A percentile compares a stretch with the other conserved stretches of the same genome.
phyloP scores from a whole-genome alignment of 2,888 invertebrate species.

The Eupithecia subfuscata region DNA sequence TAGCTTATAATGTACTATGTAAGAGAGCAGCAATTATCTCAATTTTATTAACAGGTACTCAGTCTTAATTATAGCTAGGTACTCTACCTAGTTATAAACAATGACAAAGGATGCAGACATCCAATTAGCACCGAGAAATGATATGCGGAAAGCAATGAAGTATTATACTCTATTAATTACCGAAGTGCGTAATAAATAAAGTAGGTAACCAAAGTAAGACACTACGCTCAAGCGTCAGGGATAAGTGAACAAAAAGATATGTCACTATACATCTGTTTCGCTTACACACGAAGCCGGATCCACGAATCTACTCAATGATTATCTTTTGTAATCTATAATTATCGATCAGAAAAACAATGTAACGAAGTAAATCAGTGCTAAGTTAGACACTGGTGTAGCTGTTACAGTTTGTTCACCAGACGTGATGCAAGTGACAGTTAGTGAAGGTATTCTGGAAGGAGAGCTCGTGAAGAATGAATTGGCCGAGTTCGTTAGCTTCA shows the following conservation, averaged over 20 bases:
- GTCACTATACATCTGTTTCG: not conserved
- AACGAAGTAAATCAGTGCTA: not conserved
- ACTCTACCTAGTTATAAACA: too few relatives aligned
- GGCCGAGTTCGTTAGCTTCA: constrained; percentile 64
- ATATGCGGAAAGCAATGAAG: too few relatives aligned
- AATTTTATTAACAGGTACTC: too few relatives aligned
- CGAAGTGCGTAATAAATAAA: too few relatives aligned
- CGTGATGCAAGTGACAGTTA: constrained; percentile 53
- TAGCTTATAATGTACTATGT: too few relatives aligned
- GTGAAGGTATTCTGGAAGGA: constrained; percentile 62
- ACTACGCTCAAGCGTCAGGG: not conserved
- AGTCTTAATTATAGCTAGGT: too few relatives aligned
- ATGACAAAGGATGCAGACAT: too few relatives aligned
- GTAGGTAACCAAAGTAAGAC: too few relatives aligned
- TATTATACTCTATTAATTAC: too few relatives aligned
- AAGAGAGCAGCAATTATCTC: too few relatives aligned
- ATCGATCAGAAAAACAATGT: not conserved
- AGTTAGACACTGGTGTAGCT: not conserved
- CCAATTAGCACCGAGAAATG: too few relatives aligned
- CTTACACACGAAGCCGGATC: not conserved
- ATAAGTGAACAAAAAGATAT: not conserved
- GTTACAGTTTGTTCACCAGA: not conserved
- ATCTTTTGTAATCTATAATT: not conserved
- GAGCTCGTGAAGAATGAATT: constrained; percentile 54
- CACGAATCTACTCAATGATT: not conserved